Evolutionary conservation across 2,888 invertebrate species (phyloP).

Genomic region (Rhagonycha fulva): DNA sequence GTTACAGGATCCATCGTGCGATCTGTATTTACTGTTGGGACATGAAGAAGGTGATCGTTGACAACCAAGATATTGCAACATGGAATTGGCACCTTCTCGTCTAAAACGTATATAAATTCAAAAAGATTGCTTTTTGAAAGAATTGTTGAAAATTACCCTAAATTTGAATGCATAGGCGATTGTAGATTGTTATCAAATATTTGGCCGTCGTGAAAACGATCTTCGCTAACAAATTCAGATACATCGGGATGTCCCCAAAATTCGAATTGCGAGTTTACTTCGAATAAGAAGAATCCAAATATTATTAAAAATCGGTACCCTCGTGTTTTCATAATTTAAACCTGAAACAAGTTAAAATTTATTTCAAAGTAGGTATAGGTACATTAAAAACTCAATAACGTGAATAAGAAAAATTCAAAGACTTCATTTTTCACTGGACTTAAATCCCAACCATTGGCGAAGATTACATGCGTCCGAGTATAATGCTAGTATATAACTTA

Average conservation of each 20-base stretch:
- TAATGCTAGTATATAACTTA: too few relatives aligned
- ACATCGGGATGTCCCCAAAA: background rate
- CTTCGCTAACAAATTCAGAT: background rate
- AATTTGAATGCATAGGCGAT: background rate
- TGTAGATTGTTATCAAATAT: background rate
- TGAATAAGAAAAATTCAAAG: too few relatives aligned
- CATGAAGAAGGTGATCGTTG: constrained; percentile 44
- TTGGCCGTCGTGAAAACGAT: background rate
- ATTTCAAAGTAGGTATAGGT: too few relatives aligned
- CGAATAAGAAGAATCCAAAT: background rate
- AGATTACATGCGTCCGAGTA: too few relatives aligned
- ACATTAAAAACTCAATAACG: too few relatives aligned
- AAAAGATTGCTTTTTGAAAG: background rate
- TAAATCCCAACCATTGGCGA: too few relatives aligned
- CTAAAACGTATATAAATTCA: background rate
- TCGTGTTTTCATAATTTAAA: background rate
- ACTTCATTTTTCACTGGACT: too few relatives aligned
- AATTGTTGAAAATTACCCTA: background rate
- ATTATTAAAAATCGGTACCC: background rate
- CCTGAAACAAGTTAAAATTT: background rate
- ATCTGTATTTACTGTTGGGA: constrained; percentile 67
- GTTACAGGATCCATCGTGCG: constrained; percentile 93
- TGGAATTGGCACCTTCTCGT: background rate
- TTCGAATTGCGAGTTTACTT: background rate
- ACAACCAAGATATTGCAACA: background rate